A percentile compares a stretch with the other conserved stretches of the same genome.
Evolutionary conservation across 2,797 vertebrate genomes (phyloP).

Genomic region (Danio tinwini): DNA sequence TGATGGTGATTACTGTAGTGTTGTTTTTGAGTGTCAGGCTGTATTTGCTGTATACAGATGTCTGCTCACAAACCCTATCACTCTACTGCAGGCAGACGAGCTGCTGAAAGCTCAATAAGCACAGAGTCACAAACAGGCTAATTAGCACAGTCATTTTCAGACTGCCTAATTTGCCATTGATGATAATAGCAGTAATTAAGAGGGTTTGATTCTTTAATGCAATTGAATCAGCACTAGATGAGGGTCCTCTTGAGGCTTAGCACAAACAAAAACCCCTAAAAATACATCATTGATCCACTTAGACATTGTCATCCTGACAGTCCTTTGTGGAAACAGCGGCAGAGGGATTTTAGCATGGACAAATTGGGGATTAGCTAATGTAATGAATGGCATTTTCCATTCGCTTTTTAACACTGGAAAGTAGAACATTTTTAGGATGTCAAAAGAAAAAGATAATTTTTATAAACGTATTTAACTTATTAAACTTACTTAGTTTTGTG

Average conservation of each 20-base stretch:
- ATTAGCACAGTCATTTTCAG: slow-evolving; percentile 77
- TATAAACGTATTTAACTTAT: no score
- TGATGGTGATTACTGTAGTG: no score
- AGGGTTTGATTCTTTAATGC: slow-evolving; percentile 76
- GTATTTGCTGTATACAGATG: slow-evolving; percentile 47
- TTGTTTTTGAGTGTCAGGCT: slow-evolving; percentile 44
- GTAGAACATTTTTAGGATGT: background rate
- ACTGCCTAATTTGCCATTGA: slow-evolving; percentile 74
- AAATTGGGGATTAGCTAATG: background rate
- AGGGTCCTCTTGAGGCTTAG: slow-evolving; percentile 50
- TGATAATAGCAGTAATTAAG: slow-evolving; percentile 84
- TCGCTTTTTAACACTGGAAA: background rate
- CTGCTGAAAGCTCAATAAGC: slow-evolving; percentile 72
- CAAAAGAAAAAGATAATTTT: no score
- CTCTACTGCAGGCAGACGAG: slow-evolving; percentile 66
- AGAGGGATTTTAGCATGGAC: background rate
- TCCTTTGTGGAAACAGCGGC: slow-evolving; percentile 12
- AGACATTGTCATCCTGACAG: slow-evolving; percentile 22
- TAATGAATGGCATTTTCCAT: background rate
- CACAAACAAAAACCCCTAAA: slow-evolving; percentile 43
- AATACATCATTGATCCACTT: slow-evolving; percentile 30
- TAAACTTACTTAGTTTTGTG: no score
- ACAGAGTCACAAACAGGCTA: slow-evolving; percentile 71
- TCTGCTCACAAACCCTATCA: slow-evolving; percentile 66
- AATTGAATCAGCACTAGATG: slow-evolving; percentile 74